Evolutionary conservation across 1,140 invertebrate genomes (phyloP).

Genomic region (Mycetomoellerius zeteki): DNA sequence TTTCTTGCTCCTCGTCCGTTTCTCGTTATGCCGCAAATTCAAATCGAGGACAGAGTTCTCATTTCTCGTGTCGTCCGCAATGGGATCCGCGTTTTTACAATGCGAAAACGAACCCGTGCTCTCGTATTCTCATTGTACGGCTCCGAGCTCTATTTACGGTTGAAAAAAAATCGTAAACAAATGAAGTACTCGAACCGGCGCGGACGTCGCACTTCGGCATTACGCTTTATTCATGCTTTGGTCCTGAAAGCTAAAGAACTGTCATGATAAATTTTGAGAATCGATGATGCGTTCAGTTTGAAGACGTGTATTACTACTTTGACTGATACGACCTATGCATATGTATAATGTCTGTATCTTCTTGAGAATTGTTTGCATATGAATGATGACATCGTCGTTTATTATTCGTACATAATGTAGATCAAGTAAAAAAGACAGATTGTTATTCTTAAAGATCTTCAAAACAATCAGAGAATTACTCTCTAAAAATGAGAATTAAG

Average conservation of each 20-base stretch:
- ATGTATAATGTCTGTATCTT: not conserved
- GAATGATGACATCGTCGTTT: not conserved
- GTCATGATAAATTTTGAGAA: not conserved
- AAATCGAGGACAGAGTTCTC: constrained; percentile 28
- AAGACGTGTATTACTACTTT: not conserved
- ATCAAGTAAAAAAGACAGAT: not conserved
- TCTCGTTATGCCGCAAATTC: constrained; percentile 47
- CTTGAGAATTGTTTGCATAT: not conserved
- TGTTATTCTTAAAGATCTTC: constrained; percentile 16
- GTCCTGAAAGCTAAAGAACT: not conserved
- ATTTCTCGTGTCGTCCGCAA: constrained; percentile 21
- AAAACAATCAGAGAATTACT: not conserved
- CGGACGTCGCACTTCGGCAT: not conserved
- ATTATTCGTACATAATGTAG: not conserved
- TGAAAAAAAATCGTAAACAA: constrained; percentile 43
- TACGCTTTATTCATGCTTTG: constrained; percentile 8
- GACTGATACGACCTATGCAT: not conserved
- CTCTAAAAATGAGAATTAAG: no score
- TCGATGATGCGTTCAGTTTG: not conserved
- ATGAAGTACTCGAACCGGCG: not conserved
- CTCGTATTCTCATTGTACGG: constrained; percentile 32
- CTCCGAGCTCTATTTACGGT: constrained; percentile 28
- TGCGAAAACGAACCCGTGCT: constrained; percentile 3
- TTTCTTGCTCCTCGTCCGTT: constrained; percentile 61
- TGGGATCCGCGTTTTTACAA: constrained; percentile 19